Conservation (phyloP, 2,888 invertebrate genomes). For the Pandemis heparana region DNA sequence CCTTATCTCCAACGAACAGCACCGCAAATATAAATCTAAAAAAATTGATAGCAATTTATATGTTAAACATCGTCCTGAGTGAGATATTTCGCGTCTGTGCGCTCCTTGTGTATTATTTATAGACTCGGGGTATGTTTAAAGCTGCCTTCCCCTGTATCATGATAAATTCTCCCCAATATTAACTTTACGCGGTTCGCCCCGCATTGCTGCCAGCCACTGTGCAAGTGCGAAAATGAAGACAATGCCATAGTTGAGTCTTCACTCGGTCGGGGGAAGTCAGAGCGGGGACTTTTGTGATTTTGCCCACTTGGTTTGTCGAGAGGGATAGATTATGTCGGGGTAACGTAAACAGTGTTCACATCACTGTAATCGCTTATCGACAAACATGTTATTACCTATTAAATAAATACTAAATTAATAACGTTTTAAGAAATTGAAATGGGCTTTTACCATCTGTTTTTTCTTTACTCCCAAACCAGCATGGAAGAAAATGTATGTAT, state of each 20-base stretch:
- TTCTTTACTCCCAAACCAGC: not conserved
- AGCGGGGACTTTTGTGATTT: not conserved
- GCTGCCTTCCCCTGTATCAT: constrained; percentile 46
- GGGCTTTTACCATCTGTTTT: too few relatives aligned
- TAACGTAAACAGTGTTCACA: not conserved
- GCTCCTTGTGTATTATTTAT: constrained; percentile 55
- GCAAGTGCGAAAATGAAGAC: constrained; percentile 22
- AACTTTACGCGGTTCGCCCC: constrained; percentile 43
- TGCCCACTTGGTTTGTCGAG: not conserved
- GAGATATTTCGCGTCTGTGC: constrained; percentile 71
- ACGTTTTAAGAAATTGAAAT: too few relatives aligned
- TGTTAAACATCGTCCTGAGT: constrained; percentile 77
- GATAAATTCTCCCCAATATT: constrained; percentile 48
- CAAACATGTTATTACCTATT: too few relatives aligned
- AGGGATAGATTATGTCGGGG: not conserved
- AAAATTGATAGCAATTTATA: constrained; percentile 82
- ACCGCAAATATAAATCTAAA: constrained; percentile 76
- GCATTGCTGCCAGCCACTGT: constrained; percentile 18
- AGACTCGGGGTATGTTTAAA: constrained; percentile 48
- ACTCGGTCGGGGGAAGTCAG: constrained; percentile 5
- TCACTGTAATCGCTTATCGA: not conserved
- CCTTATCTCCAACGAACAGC: constrained; percentile 71
- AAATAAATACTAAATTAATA: too few relatives aligned
- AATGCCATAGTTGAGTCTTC: constrained; percentile 23
- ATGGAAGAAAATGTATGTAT: not conserved